Conservation (phyloP, 2,113 vertebrate genomes). For the Pollachius pollachius region DNA sequence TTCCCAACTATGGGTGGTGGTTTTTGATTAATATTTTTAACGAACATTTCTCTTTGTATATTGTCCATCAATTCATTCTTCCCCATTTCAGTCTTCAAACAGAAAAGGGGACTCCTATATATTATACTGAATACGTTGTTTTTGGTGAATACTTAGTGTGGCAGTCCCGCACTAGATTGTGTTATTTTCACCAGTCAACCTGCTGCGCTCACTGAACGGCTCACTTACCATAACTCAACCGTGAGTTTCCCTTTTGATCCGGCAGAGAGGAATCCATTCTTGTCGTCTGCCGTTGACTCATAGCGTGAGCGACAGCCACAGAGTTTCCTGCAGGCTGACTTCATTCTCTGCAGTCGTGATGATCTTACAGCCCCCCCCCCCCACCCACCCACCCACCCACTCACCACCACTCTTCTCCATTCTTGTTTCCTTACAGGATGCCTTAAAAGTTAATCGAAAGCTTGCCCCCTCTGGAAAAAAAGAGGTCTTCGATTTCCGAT, state of each 20-base stretch:
- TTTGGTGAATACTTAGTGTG: too few species aligned
- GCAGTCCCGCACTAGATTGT: not conserved
- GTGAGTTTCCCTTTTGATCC: slow-evolving; percentile 1
- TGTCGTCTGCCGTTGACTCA: slow-evolving; percentile 7
- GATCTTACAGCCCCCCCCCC: not conserved
- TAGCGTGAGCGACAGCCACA: slow-evolving; percentile 10
- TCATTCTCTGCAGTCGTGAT: slow-evolving; percentile 5
- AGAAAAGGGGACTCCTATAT: too few species aligned
- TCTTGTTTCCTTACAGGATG: not conserved
- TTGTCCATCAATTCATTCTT: too few species aligned
- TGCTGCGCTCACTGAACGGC: too few species aligned
- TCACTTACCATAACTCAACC: slow-evolving; percentile 9
- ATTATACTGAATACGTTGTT: too few species aligned
- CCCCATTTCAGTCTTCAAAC: too few species aligned
- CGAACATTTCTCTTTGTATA: too few species aligned
- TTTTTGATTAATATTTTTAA: too few species aligned
- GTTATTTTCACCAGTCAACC: not conserved
- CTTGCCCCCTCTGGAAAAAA: slow-evolving; percentile 15
- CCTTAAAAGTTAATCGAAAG: not conserved
- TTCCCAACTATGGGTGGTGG: too few species aligned
- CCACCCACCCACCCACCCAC: too few species aligned
- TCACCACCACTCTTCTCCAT: not conserved
- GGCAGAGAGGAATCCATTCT: not conserved
- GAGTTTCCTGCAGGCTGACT: slow-evolving; percentile 7
- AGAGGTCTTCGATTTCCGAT: not conserved